Evolutionary conservation across 2,113 vertebrate genomes (phyloP).

Genomic region (Sorex araneus): DNA sequence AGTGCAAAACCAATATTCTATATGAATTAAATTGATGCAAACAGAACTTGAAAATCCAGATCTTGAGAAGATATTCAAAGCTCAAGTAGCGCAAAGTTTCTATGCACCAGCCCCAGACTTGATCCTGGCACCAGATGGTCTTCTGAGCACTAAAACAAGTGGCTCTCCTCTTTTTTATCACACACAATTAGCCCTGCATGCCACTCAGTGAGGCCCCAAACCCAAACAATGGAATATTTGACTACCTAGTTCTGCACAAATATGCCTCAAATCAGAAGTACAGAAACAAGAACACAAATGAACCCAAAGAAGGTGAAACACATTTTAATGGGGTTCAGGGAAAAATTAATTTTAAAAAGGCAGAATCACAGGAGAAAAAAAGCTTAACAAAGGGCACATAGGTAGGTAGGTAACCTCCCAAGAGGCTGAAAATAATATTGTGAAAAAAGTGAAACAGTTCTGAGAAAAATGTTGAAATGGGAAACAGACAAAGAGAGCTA

Average conservation of each 20-base stretch:
- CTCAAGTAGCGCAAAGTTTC: too few relatives aligned
- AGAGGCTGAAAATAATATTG: slow-evolving; percentile 10
- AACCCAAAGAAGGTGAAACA: background rate
- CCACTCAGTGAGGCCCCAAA: too few relatives aligned
- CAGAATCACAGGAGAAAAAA: slow-evolving; percentile 23
- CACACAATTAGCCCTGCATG: too few relatives aligned
- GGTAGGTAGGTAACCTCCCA: background rate
- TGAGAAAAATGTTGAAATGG: slow-evolving; percentile 19
- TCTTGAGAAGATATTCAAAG: background rate
- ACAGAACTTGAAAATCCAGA: background rate
- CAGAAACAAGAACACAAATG: background rate
- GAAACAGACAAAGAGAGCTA: slow-evolving; percentile 8
- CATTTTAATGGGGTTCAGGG: background rate
- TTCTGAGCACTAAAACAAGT: too few relatives aligned
- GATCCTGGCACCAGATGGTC: too few relatives aligned
- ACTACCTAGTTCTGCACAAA: background rate
- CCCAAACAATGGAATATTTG: background rate
- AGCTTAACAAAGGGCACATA: background rate
- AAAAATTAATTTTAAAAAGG: slow-evolving; percentile 20
- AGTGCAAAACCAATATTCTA: slow-evolving; percentile 16
- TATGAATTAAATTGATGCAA: background rate
- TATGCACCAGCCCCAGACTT: too few relatives aligned
- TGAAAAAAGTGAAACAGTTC: background rate
- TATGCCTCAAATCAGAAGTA: background rate
- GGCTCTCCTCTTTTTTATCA: too few relatives aligned